Conservation (phyloP, 2,888 invertebrate genomes). For the Cecidostiba fungosa region DNA sequence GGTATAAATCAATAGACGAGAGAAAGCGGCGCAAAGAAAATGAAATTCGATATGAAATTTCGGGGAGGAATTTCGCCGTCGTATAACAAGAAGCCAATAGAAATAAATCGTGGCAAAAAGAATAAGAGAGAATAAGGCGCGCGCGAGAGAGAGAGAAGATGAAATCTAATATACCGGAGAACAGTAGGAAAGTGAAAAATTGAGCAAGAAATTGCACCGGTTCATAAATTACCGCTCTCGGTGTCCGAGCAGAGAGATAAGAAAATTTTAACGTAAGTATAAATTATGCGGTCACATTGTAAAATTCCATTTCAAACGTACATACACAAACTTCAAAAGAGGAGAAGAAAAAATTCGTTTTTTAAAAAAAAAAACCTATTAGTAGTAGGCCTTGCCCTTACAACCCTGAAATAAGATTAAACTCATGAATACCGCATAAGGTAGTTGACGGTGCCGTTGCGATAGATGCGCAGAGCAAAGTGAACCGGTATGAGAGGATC, state of each 20-base stretch:
- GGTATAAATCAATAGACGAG: neutral
- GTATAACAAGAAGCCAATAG: conserved; percentile 20
- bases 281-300: neutral
- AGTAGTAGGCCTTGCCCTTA: neutral
- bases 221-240: neutral
- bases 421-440: conserved; percentile 87
- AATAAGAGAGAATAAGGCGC: neutral
- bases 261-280: neutral
- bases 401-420: neutral
- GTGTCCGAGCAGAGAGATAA: neutral
- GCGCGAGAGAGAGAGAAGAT: neutral
- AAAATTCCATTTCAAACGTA: neutral
- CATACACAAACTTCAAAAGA: neutral
- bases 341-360: neutral
- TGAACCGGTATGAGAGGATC: conserved; percentile 96
- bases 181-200: conserved; percentile 6
- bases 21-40: neutral
- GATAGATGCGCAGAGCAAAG: conserved; percentile 94
- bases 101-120: conserved; percentile 21
- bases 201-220: conserved; percentile 44
- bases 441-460: conserved; percentile 96
- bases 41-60: conserved; percentile 24
- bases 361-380: too few species aligned
- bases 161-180: conserved; percentile 19
- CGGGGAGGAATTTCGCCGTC: neutral